Base-by-base conservation (phyloP, 2,113 vertebrate genomes). In the Burhinus oedicnemus region DNA sequence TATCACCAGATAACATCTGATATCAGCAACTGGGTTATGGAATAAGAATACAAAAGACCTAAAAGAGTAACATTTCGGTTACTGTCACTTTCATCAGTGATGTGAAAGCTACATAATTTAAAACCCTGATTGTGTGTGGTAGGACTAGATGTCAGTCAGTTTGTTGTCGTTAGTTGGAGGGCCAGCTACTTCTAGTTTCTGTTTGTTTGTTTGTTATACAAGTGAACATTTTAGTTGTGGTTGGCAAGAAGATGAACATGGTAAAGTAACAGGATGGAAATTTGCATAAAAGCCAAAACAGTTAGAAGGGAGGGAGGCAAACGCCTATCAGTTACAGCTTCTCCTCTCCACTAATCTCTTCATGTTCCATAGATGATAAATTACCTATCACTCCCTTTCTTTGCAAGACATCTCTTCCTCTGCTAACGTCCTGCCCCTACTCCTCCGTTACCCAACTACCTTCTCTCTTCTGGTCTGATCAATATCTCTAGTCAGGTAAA, bases 141-240 rank as follows among this genome's bases (percentile, higher is more conserved):
- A 57, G 74, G 65, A 25, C 10, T 29, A 22, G 90, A 72, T 83
- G 93, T 70, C 66, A 34, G 6, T 47, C 72, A 87, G 75, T 81
- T 52, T 76, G 64, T 68, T 97, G 91, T 94, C 76, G 91, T 96
- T 97, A 95, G 78, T 6, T 62, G 75, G 57, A 91, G 65, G 90
- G 78, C 60, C 97, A 60, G 66, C 72, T 85, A 42, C 83, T 95
- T 91, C 54, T 65, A 8, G 36, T 86, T 91, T 45, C 61, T 92
- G 0, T 70, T 51, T 45, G 45, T 45, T 89, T 88, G 14, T 54
- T 72, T 44, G 38, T 69, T 94, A 36, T 11, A 30, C 19, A 49
- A 95, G 94, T 54, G 54, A 95, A 78, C 11, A 18, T 95, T 83
- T 89, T 72, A 75, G 45, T 89, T 90, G 57, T 89, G 62, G 51